Conservation (phyloP, 2,797 vertebrate genomes). For the Scarus forsteni region DNA sequence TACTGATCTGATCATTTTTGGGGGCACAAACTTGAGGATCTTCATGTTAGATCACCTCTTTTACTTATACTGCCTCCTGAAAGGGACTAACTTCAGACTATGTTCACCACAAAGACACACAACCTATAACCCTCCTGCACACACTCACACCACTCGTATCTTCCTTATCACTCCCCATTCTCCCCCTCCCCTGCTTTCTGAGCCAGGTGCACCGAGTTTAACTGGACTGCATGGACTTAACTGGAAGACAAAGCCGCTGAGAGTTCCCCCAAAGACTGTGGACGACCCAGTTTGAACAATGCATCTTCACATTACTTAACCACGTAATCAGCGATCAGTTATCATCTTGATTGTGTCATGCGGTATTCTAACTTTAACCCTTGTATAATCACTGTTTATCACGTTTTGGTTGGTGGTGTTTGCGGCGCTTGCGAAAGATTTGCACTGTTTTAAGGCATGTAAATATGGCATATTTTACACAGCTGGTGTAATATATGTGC, state of each 20-base stretch:
- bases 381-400: constrained; percentile 60
- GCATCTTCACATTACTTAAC: constrained; percentile 36
- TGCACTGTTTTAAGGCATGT: constrained; percentile 77
- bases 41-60: constrained; percentile 33
- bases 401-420: constrained; percentile 56
- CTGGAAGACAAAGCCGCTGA: constrained; percentile 36
- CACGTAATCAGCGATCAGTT: constrained; percentile 37
- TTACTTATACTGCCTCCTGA: constrained; percentile 48
- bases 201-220: constrained; percentile 62
- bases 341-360: constrained; percentile 47
- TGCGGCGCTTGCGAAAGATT: constrained; percentile 51
- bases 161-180: constrained; percentile 1
- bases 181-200: constrained; percentile 63
- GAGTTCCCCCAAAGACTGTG: constrained; percentile 50
- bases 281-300: constrained; percentile 20
- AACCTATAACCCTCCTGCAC: constrained; percentile 33
- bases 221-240: constrained; percentile 32
- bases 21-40: constrained; percentile 20
- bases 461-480: constrained; percentile 75
- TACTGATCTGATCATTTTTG: constrained; percentile 17
- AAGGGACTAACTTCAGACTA: constrained; percentile 45
- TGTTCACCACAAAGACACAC: constrained; percentile 47
- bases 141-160: constrained; percentile 6
- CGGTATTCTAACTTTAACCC: constrained; percentile 58
- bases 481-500: constrained; percentile 43